Evolutionary conservation across 2,888 invertebrate genomes (phyloP), one percentile per base, ranked within the genome.

Genomic region (Volucella bombylans): DNA sequence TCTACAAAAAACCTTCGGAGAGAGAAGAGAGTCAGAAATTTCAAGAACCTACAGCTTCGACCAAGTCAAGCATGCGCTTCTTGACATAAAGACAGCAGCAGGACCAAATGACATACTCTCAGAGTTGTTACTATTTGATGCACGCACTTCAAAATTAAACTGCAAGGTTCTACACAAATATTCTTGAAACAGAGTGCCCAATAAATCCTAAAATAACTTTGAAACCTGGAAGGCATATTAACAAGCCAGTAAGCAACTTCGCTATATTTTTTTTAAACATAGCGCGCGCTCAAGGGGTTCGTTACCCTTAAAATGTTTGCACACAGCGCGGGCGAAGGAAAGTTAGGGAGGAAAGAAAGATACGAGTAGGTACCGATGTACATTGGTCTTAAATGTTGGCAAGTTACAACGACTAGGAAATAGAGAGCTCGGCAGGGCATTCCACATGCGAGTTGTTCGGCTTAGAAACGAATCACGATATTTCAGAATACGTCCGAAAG

Each of bases 21-120:
- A 23, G 1, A 18, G 18, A 52, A 52, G 12, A 11, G 4, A 23
- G 23, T 23, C 18, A 18, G 18, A 18, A 52, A n/a, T 54, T 54
- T 31, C 54, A 54, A 31, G 31, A 54, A 14, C 38, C n/a, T 11
- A n/a, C n/a, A 55, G 54, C 8, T 3, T 14, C 49, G 49, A 49
- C 14, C 8, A 14, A 49, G 14, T 10, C 18, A 1, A 50, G 18
- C 11, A 18, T 1, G 50, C 50, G 18, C 50, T 50, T 57, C 57
- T 57, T 4, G 39, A 41, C 15, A 39, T 57, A 54, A 31, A 54
- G 31, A n/a, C 54, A 54, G 38, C 54, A 54, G 31, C 38, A 38
- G n/a, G 54, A 38, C 54, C 38, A 54, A n/a, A n/a, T 31, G 31
- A 0, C 52, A 52, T 52, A 52, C n/a, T 38, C 54, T 8, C 31